These are phyloP conservation scores for Nyctalus aviator DNA, from an alignment of 2,797 vertebrate species.

Conservation along the genomic window DNA sequence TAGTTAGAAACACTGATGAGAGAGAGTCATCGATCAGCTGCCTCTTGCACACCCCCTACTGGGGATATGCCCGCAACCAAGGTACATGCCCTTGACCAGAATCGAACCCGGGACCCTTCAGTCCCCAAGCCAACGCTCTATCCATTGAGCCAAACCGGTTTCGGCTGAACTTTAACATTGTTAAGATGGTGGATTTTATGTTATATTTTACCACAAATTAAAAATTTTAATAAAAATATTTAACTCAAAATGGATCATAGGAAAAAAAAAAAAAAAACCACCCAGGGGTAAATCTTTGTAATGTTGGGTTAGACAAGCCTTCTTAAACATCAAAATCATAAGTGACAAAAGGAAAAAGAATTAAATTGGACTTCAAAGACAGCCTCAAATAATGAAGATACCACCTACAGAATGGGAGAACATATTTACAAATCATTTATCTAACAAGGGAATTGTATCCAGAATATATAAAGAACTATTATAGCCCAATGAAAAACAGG, in stretches of 20 bases:
- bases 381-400: background rate
- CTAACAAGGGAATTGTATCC: background rate
- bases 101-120: too few species aligned
- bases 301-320: background rate
- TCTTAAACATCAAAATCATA: slow-evolving; percentile 19
- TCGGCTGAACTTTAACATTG: background rate
- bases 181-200: slow-evolving; percentile 24
- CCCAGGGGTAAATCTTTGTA: background rate
- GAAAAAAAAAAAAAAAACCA: background rate
- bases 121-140: too few species aligned
- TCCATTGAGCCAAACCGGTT: too few species aligned
- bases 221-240: background rate
- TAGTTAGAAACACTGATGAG: too few species aligned
- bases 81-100: too few species aligned
- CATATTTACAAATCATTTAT: slow-evolving; percentile 29
- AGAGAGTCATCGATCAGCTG: too few species aligned
- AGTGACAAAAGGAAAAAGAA: slow-evolving; percentile 22
- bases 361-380: slow-evolving; percentile 39
- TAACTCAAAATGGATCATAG: slow-evolving; percentile 18
- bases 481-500: slow-evolving; percentile 32
- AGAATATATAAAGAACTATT: slow-evolving; percentile 19
- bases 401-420: background rate
- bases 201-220: slow-evolving; percentile 24
- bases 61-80: too few species aligned
- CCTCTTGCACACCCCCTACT: too few species aligned